Percentiles rank a stretch among this genome's conserved stretches.
These are phyloP conservation scores for Astreopora myriophthalma DNA, from an alignment of 64 coral and sea anemone species.

Conservation along the genomic window DNA sequence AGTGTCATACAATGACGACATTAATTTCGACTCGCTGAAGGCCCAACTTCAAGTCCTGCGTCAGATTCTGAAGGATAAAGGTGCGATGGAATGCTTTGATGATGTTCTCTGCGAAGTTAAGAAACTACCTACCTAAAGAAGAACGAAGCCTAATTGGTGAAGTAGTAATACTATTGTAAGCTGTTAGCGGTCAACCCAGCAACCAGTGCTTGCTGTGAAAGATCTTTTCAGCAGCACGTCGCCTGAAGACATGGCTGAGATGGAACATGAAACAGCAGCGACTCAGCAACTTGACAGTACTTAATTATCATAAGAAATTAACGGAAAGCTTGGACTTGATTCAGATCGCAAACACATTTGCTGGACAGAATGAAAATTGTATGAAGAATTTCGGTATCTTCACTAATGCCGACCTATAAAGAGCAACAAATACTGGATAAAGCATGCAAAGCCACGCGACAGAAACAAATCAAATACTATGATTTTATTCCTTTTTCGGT, in stretches of 20 bases:
- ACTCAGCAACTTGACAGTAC: neutral
- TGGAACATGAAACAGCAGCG: neutral
- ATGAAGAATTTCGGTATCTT: no score
- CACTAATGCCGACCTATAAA: no score
- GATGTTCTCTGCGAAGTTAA: neutral
- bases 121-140: neutral
- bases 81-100: neutral
- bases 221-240: conserved; percentile 2
- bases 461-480: no score
- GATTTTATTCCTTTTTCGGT: no score
- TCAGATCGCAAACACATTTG: neutral
- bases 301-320: neutral
- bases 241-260: neutral
- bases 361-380: neutral
- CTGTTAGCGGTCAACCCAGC: neutral
- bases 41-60: neutral
- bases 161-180: neutral
- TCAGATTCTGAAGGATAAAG: neutral
- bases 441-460: no score
- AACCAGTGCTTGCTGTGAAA: neutral
- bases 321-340: neutral
- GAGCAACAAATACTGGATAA: no score
- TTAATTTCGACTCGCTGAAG: neutral
- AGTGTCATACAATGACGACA: neutral
- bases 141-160: neutral